Conservation (phyloP, 2,797 vertebrate genomes). For the Catamblyrhynchus diadema region DNA sequence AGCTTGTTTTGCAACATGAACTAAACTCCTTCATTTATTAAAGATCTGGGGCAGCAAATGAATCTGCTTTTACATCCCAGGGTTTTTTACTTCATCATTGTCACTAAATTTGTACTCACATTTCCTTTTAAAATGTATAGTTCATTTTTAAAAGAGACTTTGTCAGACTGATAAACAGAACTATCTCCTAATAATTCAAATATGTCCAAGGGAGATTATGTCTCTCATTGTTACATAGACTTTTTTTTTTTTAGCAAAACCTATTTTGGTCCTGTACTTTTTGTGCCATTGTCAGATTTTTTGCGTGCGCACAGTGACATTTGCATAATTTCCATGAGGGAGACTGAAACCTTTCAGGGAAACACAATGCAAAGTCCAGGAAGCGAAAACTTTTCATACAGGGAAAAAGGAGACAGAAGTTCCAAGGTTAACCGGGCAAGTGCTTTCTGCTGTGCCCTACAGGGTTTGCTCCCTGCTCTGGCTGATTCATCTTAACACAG, state of each 20-base stretch:
- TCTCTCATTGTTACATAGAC: neutral
- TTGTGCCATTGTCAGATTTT: neutral
- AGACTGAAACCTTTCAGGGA: neutral
- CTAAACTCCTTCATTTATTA: neutral
- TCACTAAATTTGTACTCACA: neutral
- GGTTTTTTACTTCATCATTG: neutral
- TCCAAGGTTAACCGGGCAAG: neutral
- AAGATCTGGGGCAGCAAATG: neutral
- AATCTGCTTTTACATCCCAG: neutral
- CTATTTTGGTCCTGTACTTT: constrained; percentile 23
- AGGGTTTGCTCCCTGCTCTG: neutral
- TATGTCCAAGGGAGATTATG: neutral
- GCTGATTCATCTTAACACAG: neutral
- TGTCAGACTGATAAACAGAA: neutral
- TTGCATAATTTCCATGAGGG: constrained; percentile 45
- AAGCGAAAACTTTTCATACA: neutral
- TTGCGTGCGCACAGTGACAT: neutral
- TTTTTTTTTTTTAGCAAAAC: neutral
- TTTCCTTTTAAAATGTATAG: neutral
- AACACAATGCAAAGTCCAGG: neutral
- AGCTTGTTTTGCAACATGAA: neutral
- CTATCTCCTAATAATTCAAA: neutral
- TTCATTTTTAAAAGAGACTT: neutral
- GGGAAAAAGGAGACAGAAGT: neutral
- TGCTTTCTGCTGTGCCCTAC: neutral